These are phyloP conservation scores for Triops longicaudatus DNA, from an alignment of 1,140 invertebrate genomes.

Conservation along the genomic window DNA sequence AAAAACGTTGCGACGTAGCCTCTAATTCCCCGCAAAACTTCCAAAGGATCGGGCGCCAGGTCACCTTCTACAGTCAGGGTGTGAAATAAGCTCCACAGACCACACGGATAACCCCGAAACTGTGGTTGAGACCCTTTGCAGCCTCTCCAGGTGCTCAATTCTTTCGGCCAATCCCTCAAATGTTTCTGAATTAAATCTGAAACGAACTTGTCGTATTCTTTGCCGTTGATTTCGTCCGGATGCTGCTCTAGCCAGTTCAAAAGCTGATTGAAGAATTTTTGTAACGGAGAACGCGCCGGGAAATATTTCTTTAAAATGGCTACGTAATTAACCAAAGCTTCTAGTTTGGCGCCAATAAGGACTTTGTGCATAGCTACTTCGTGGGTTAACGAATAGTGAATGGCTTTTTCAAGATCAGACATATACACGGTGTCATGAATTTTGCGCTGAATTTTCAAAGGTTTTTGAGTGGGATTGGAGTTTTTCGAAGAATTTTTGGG, in stretches of 20 bases:
- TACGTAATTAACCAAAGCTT: conserved; percentile 63
- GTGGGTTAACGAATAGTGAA: conserved; percentile 66
- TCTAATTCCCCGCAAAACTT: conserved; percentile 70
- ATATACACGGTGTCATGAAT: conserved; percentile 56
- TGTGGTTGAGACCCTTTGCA: conserved; percentile 67
- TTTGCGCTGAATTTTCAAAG: neutral
- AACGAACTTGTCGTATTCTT: conserved; percentile 42
- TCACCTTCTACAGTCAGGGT: conserved; percentile 63
- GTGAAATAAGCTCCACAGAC: conserved; percentile 92
- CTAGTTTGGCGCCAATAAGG: conserved; percentile 58
- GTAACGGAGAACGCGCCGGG: conserved; percentile 55
- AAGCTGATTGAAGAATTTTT: conserved; percentile 46
- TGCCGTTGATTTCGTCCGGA: conserved; percentile 46
- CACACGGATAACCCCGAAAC: conserved; percentile 85
- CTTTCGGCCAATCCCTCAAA: conserved; percentile 42
- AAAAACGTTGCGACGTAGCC: conserved; percentile 89
- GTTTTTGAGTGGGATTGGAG: neutral
- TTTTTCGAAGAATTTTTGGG: neutral
- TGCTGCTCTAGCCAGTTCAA: conserved; percentile 40
- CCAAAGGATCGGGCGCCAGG: conserved; percentile 41
- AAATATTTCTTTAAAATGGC: conserved; percentile 60
- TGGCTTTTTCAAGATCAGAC: conserved; percentile 72
- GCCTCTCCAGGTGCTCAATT: conserved; percentile 60
- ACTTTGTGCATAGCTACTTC: conserved; percentile 62
- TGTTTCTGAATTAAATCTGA: neutral